phyloP scores from a whole-genome alignment of 2,888 invertebrate species.

The Sarcophaga variegata region DNA sequence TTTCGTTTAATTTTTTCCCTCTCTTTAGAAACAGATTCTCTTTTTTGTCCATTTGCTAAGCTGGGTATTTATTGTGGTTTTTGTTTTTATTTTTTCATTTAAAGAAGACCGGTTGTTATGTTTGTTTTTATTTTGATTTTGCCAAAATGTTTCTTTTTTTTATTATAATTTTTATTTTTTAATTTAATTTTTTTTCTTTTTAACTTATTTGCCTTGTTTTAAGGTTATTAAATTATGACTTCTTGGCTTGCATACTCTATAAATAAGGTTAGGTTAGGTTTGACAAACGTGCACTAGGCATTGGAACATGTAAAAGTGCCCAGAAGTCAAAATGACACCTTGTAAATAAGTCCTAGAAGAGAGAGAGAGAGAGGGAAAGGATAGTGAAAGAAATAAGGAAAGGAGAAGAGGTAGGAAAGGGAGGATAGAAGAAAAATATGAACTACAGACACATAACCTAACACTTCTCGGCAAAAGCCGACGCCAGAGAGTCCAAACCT shows the following conservation, averaged over 20 bases:
- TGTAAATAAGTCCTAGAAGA: too few relatives aligned
- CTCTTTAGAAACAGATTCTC: conserved; percentile 20
- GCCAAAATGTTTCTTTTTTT: neutral
- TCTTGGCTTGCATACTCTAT: conserved; percentile 26
- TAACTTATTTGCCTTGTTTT: neutral
- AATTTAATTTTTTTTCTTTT: neutral
- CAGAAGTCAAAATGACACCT: too few relatives aligned
- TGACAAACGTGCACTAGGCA: too few relatives aligned
- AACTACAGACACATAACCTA: too few relatives aligned
- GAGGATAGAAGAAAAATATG: too few relatives aligned
- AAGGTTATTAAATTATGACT: neutral
- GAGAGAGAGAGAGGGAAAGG: too few relatives aligned
- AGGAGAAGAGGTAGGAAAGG: too few relatives aligned
- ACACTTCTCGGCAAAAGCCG: too few relatives aligned
- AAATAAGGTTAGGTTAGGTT: neutral
- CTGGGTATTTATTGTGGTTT: neutral
- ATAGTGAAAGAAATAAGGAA: too few relatives aligned
- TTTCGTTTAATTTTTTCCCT: neutral
- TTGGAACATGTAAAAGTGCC: too few relatives aligned
- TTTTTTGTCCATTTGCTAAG: neutral
- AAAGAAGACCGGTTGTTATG: conserved; percentile 52
- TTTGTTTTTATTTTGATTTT: conserved; percentile 52
- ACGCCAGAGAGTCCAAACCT: too few relatives aligned
- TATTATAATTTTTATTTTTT: neutral
- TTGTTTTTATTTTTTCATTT: conserved; percentile 19